These are phyloP conservation scores for Pollimyrus isidori DNA, from an alignment of 2,113 vertebrate species.

Conservation along the genomic window DNA sequence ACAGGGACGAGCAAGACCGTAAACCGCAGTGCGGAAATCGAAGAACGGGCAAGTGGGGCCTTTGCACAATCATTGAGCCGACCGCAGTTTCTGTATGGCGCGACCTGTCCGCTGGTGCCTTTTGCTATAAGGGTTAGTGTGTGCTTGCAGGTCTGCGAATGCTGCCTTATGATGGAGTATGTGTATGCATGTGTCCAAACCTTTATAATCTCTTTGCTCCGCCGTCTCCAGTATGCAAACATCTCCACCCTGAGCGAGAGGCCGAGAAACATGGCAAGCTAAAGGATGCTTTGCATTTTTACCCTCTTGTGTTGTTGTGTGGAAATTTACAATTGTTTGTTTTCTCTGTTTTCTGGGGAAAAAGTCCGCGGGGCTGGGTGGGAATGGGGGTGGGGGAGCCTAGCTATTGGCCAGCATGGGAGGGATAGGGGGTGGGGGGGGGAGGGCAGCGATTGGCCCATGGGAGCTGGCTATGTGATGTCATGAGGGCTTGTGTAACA, in stretches of 20 bases:
- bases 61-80: not conserved
- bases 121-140: not conserved
- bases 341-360: slow-evolving; percentile 34
- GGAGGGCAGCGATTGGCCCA: slow-evolving; percentile 39
- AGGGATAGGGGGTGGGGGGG: not conserved
- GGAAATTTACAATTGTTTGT: slow-evolving; percentile 44
- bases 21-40: not conserved
- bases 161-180: not conserved
- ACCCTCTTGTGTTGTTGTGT: slow-evolving; percentile 36
- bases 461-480: slow-evolving; percentile 51
- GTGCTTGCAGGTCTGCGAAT: not conserved
- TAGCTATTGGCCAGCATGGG: not conserved
- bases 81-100: not conserved
- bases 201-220: not conserved
- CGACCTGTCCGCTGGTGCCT: not conserved
- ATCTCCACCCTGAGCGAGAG: not conserved
- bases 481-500: slow-evolving; percentile 49
- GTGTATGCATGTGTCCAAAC: not conserved
- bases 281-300: slow-evolving; percentile 29
- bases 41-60: not conserved
- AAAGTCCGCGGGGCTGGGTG: slow-evolving; percentile 23
- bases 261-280: not conserved
- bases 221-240: not conserved
- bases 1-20: not conserved
- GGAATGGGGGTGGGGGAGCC: not conserved